A percentile compares a stretch with the other conserved stretches of the same genome.
Evolutionary conservation across 2,888 invertebrate genomes (phyloP).

Genomic region (Sympetrum striolatum): DNA sequence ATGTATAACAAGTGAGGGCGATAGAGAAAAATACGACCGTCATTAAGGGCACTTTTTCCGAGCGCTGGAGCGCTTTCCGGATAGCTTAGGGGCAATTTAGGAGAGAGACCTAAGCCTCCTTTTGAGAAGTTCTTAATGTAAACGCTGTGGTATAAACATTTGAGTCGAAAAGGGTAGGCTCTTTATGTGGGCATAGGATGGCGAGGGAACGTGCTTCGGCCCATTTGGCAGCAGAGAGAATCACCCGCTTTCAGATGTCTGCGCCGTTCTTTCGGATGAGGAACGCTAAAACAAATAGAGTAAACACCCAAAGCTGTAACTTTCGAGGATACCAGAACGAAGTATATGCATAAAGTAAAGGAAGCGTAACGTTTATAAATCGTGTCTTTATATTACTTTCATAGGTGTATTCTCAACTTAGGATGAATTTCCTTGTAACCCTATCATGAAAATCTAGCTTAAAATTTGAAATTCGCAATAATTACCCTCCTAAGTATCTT

Average conservation of each 20-base stretch:
- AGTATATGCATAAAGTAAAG: no score
- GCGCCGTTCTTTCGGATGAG: neutral
- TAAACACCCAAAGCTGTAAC: no score
- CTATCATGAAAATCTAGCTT: no score
- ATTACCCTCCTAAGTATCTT: no score
- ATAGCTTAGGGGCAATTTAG: neutral
- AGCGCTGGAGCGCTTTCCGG: neutral
- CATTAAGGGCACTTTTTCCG: neutral
- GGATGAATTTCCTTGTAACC: no score
- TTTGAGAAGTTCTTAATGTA: neutral
- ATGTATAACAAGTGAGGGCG: neutral
- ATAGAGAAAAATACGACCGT: neutral
- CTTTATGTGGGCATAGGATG: neutral
- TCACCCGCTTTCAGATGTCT: neutral
- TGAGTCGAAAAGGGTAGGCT: neutral
- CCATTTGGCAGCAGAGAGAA: neutral
- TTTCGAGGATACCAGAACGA: no score
- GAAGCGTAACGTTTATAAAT: no score
- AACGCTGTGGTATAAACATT: neutral
- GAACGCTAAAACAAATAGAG: no score
- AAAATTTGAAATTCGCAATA: no score
- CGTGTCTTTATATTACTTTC: no score
- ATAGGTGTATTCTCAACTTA: no score
- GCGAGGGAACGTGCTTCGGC: neutral
- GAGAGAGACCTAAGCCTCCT: neutral